Base-by-base conservation (phyloP, 2,113 vertebrate genomes). In the Chunga burmeisteri region DNA sequence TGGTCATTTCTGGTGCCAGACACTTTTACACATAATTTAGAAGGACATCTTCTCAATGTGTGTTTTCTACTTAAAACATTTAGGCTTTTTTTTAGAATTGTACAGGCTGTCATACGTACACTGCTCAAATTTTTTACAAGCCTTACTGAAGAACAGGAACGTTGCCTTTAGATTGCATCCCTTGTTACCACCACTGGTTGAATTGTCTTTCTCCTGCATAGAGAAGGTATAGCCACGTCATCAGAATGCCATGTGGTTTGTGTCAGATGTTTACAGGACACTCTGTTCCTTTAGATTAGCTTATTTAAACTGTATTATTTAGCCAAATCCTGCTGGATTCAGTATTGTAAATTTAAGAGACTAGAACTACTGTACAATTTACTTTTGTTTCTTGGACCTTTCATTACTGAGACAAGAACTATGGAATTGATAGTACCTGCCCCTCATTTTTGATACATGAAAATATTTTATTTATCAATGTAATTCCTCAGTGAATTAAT, bases 261-360 rank as follows among this genome's bases (percentile, higher is more conserved):
- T 83, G 94, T 96, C 92, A 82, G 71, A 81, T 97, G 97, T 97
- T 97, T 97, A 98, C 94, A 96, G 91, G 90, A 93, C 87, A 14
- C 78, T 88, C 52, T 95, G 93, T 96, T 97, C 93, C 91, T 94
- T 94, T 96, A 94, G 88, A 78, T 93, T 96, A 95, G 89, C 75
- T 88, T 93, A 95, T 96, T 96, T 96, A 95, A 97, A 89, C 81
- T 81, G 50, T 95, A 58, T 91, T 88, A 87, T 75, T 96, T 95
- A 96, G 93, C 93, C 95, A 95, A 95, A 95, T 92, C 88, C 86
- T 95, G 55, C 80, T 94, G 94, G 94, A 86, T 95, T 95, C 94
- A 97, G 90, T 96, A 83, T 96, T 96, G 90, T 95, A 96, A 97
- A 94, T 78, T 79, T 68, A 86, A 88, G 74, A 91, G 78, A 68